Evolutionary conservation across 1,140 invertebrate genomes (phyloP).

Genomic region (Drosophila athabasca): DNA sequence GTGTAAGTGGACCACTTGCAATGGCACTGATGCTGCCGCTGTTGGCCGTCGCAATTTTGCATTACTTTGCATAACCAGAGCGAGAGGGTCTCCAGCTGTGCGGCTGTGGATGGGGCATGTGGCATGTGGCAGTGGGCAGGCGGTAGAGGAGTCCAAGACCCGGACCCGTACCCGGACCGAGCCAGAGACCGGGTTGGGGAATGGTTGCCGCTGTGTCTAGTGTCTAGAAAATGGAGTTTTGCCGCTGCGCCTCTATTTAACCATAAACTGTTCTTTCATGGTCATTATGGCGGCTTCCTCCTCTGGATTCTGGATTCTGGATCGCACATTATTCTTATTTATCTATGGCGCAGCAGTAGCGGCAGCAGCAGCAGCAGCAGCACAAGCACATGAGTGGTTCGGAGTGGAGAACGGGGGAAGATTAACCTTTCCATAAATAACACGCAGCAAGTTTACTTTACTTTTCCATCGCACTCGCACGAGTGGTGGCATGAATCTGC

Average conservation of each 20-base stretch:
- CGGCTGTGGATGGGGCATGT: too few species aligned
- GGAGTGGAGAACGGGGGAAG: neutral
- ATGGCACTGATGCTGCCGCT: slow-evolving; percentile 63
- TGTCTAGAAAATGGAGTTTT: slow-evolving; percentile 41
- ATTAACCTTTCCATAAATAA: slow-evolving; percentile 35
- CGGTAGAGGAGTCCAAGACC: neutral
- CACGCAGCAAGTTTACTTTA: neutral
- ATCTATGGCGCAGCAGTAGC: slow-evolving; percentile 47
- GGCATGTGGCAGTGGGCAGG: neutral
- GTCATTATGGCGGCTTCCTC: slow-evolving; percentile 60
- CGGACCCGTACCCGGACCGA: neutral
- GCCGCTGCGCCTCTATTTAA: slow-evolving; percentile 67
- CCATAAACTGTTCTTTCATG: slow-evolving; percentile 74
- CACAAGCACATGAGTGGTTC: slow-evolving; percentile 25
- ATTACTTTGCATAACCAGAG: slow-evolving; percentile 75
- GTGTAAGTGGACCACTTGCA: slow-evolving; percentile 66
- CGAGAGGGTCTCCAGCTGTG: slow-evolving; percentile 24
- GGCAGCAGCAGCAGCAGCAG: slow-evolving; percentile 13
- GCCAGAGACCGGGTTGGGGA: neutral
- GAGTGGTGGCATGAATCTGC: too few species aligned
- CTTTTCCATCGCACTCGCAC: neutral
- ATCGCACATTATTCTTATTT: slow-evolving; percentile 72
- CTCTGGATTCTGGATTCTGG: neutral
- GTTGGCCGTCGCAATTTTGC: slow-evolving; percentile 68
- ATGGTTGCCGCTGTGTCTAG: slow-evolving; percentile 38